Conservation (phyloP, 2,113 vertebrate species). For the Cochlearius cochlearius region DNA sequence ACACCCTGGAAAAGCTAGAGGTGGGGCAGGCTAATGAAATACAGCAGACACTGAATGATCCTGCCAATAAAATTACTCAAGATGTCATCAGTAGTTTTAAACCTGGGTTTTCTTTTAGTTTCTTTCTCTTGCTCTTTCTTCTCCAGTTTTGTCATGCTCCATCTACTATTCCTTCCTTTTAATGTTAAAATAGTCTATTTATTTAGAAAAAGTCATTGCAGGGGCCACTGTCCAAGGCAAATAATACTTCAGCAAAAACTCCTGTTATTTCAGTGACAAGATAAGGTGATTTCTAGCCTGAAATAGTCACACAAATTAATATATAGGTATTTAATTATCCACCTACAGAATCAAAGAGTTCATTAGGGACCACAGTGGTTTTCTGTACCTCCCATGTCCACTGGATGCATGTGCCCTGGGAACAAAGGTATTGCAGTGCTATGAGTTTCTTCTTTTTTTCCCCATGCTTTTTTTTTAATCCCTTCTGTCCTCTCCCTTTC, state of each 20-base stretch:
- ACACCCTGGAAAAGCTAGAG: background rate
- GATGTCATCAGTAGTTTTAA: background rate
- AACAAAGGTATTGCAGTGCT: background rate
- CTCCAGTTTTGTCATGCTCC: background rate
- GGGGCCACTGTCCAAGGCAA: background rate
- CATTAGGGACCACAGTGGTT: background rate
- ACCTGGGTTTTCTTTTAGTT: background rate
- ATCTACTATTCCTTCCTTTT: background rate
- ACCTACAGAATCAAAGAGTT: background rate
- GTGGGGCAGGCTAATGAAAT: conserved; percentile 32
- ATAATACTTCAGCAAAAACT: background rate
- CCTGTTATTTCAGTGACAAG: background rate
- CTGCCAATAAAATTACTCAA: conserved; percentile 18
- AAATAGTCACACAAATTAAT: background rate
- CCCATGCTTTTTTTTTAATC: background rate
- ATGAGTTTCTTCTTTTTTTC: background rate
- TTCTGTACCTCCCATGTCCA: background rate
- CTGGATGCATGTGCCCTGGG: background rate
- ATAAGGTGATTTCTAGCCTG: background rate
- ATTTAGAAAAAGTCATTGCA: background rate
- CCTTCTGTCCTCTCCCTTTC: background rate
- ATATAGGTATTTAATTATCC: background rate
- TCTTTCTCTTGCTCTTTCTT: background rate
- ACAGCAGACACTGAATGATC: conserved; percentile 6
- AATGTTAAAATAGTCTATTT: background rate